These are phyloP conservation scores for Petrocephalus sullivani DNA, from an alignment of 2,797 vertebrate genomes.

Conservation along the genomic window DNA sequence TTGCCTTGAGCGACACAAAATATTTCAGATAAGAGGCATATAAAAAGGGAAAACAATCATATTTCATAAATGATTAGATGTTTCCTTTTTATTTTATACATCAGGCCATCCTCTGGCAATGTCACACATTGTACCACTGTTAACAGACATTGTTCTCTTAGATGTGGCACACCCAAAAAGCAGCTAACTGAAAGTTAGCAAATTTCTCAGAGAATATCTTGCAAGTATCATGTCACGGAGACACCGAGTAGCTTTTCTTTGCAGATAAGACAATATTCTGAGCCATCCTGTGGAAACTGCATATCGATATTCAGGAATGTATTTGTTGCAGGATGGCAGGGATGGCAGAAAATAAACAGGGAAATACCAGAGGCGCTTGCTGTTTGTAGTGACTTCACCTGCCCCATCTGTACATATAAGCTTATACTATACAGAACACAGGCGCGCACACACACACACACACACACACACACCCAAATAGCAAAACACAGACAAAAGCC, in stretches of 20 bases:
- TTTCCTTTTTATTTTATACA: slow-evolving; percentile 65
- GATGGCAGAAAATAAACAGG: not conserved
- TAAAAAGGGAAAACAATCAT: slow-evolving; percentile 35
- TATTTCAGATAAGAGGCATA: not conserved
- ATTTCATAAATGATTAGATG: slow-evolving; percentile 36
- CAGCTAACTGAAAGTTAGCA: slow-evolving; percentile 55
- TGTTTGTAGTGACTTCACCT: not conserved
- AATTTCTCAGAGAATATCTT: slow-evolving; percentile 51
- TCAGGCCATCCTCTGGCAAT: slow-evolving; percentile 49
- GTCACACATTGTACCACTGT: slow-evolving; percentile 49
- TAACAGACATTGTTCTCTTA: slow-evolving; percentile 57
- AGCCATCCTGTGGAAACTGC: not conserved
- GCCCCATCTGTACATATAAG: slow-evolving; percentile 1
- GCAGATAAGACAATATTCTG: not conserved
- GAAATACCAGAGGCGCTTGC: not conserved
- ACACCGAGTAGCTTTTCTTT: not conserved
- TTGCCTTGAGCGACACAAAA: not conserved
- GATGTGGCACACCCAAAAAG: slow-evolving; percentile 54
- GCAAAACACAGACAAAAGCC: not conserved
- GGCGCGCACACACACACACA: not conserved
- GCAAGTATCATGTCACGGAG: slow-evolving; percentile 51
- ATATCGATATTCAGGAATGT: not conserved
- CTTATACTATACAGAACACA: not conserved
- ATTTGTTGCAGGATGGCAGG: not conserved
- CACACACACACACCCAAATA: not conserved